Conservation (phyloP, 2,113 vertebrate species). For the Aegotheles bennettii region DNA sequence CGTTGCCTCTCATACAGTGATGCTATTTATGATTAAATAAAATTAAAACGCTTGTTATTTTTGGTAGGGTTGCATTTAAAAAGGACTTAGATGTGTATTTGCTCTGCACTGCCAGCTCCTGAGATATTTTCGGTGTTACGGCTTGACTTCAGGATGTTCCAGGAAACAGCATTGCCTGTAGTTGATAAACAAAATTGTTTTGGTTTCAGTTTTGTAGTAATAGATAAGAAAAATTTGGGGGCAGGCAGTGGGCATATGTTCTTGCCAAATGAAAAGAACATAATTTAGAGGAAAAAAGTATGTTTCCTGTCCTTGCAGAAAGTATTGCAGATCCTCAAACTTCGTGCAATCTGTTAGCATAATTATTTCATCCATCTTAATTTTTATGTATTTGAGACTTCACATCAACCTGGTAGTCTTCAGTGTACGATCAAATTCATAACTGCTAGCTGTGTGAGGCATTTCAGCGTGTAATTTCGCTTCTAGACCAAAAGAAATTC, state of each 20-base stretch:
- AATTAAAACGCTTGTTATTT: neutral
- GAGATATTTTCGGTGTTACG: neutral
- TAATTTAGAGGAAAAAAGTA: conserved; percentile 41
- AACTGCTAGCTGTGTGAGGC: neutral
- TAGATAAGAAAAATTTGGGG: neutral
- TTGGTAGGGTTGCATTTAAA: neutral
- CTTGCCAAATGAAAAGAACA: conserved; percentile 32
- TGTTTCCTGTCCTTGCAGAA: conserved; percentile 30
- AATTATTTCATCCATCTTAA: conserved; percentile 8
- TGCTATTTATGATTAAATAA: neutral
- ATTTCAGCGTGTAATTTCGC: neutral
- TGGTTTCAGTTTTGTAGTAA: neutral
- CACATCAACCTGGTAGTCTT: neutral
- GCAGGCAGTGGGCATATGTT: conserved; percentile 41
- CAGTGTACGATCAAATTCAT: neutral
- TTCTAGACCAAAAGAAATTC: neutral
- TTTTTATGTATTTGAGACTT: neutral
- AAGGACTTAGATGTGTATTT: neutral
- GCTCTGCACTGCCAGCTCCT: neutral
- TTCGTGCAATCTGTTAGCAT: conserved; percentile 30
- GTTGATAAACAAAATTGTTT: neutral
- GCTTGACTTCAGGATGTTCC: neutral
- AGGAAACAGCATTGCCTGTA: neutral
- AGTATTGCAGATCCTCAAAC: conserved; percentile 21
- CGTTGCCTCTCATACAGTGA: rapidly evolving